phyloP scores from a whole-genome alignment of 2,797 vertebrate species.

The Rhabdophis nuchalis region DNA sequence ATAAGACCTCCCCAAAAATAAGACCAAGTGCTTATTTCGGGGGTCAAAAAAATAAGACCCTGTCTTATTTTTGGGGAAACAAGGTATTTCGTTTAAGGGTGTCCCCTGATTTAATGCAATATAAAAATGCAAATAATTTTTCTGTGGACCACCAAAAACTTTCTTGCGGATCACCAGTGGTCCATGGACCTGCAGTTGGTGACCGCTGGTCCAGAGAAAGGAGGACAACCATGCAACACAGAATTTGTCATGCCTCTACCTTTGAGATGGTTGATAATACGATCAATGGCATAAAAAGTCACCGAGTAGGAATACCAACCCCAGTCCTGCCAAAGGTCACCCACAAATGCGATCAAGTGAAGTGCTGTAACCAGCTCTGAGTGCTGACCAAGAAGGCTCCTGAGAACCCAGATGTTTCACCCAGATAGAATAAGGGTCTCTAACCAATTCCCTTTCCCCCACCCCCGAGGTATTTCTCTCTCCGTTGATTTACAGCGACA shows the following conservation, averaged over 20 bases:
- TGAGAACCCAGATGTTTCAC: neutral
- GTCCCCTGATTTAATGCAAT: no score
- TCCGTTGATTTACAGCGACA: neutral
- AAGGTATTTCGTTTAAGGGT: no score
- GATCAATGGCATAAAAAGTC: neutral
- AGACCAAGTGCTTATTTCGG: no score
- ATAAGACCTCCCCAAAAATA: no score
- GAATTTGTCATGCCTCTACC: neutral
- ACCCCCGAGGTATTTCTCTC: neutral
- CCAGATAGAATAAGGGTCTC: neutral
- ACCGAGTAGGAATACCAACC: neutral
- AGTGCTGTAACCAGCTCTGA: neutral
- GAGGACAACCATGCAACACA: no score
- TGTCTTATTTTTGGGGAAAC: no score
- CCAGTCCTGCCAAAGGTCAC: neutral
- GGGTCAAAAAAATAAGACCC: no score
- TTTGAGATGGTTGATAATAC: neutral
- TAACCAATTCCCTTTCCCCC: neutral
- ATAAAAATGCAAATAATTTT: no score
- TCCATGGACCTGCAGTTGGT: no score
- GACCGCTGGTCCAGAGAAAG: no score
- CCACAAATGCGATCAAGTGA: neutral
- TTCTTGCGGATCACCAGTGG: no score
- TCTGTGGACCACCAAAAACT: no score
- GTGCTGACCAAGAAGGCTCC: neutral